A percentile compares a stretch with the other conserved stretches of the same genome.
Conservation (phyloP, 2,113 vertebrate genomes). For the Sterrhoptilus dennistouni region DNA sequence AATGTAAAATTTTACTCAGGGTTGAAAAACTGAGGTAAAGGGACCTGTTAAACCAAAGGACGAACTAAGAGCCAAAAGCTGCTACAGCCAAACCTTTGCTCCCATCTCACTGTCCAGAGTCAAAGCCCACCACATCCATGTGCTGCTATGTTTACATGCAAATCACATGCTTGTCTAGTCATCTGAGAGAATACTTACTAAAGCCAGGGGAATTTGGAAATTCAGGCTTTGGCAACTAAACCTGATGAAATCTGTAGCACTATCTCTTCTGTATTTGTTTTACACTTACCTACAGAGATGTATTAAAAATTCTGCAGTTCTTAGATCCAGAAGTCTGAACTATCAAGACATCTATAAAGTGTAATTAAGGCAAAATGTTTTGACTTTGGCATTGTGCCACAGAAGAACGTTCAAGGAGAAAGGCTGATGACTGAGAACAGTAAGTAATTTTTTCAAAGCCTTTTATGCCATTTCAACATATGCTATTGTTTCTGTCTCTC, state of each 20-base stretch:
- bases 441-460: not conserved
- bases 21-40: not conserved
- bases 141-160: not conserved
- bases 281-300: not conserved
- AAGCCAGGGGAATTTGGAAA: not conserved
- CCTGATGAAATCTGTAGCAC: not conserved
- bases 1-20: not conserved
- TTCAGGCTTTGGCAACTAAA: not conserved
- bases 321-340: not conserved
- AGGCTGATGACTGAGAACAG: not conserved
- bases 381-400: not conserved
- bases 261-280: not conserved
- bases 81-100: not conserved
- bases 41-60: not conserved
- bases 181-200: not conserved
- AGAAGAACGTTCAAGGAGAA: not conserved
- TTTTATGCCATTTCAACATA: not conserved
- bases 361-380: not conserved
- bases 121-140: not conserved
- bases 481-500: not conserved
- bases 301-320: not conserved
- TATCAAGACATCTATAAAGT: not conserved
- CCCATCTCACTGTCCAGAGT: not conserved
- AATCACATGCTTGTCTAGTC: not conserved
- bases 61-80: not conserved